A percentile compares a stretch with the other conserved stretches of the same genome.
These are phyloP conservation scores for Cassiopea xamachana DNA, from an alignment of 30 jellyfish, hydroid and myxozoan species.

Conservation along the genomic window DNA sequence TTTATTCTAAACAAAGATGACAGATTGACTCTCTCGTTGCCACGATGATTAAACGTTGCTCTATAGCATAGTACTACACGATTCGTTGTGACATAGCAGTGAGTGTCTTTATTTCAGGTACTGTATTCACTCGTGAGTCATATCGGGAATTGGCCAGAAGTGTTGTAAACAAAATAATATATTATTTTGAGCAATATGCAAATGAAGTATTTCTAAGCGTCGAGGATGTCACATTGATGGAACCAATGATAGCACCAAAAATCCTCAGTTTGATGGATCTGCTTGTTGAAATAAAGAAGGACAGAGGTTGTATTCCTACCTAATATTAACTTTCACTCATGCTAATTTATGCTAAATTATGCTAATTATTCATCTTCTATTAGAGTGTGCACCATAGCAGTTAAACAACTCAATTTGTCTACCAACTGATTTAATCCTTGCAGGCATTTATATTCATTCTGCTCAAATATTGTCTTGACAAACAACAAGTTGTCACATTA, in stretches of 20 bases:
- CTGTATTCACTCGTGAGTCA: not conserved
- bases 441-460: too few species aligned
- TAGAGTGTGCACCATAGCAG: too few species aligned
- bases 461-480: too few species aligned
- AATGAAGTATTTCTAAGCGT: constrained; percentile 2
- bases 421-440: too few species aligned
- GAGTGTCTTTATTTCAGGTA: not conserved
- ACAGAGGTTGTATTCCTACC: not conserved
- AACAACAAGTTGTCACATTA: too few species aligned
- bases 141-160: not conserved
- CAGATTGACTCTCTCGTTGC: not conserved
- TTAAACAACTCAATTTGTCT: too few species aligned
- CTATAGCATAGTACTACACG: not conserved
- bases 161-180: not conserved
- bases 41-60: not conserved
- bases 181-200: constrained; percentile 35
- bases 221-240: constrained; percentile 31
- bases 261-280: constrained; percentile 43
- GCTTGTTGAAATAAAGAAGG: constrained; percentile 19
- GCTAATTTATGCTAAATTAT: not conserved
- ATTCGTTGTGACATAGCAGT: not conserved
- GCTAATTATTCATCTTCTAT: not conserved
- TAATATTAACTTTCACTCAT: not conserved
- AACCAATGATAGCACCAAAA: constrained; percentile 59
- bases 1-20: not conserved